A percentile compares a stretch with the other conserved stretches of the same genome.
Conservation (phyloP, 2,113 vertebrate species). For the Montifringilla adamsi region DNA sequence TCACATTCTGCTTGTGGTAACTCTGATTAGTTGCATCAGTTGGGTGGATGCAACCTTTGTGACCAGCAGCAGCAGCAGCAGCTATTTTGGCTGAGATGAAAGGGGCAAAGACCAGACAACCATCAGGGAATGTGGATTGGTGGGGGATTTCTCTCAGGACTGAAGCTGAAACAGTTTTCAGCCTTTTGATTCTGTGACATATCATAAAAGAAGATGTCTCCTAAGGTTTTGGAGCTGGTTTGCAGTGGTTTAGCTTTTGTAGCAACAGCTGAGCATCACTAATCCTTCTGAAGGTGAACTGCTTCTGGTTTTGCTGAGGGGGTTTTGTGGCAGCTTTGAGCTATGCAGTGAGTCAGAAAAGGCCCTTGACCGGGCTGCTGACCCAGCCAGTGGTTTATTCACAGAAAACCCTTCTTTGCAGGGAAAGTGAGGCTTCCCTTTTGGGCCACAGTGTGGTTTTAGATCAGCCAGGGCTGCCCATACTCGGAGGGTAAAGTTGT, state of each 20-base stretch:
- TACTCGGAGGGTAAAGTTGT: background rate
- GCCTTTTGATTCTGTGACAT: background rate
- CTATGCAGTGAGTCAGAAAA: background rate
- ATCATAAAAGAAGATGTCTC: background rate
- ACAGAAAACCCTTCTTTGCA: background rate
- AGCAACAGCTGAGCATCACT: background rate
- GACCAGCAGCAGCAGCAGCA: background rate
- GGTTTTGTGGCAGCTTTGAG: background rate
- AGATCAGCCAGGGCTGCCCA: background rate
- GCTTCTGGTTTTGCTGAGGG: background rate
- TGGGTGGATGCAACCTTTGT: background rate
- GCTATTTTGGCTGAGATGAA: background rate
- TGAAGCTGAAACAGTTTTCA: background rate
- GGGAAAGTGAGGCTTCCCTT: background rate
- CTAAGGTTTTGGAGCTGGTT: background rate
- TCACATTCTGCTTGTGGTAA: background rate
- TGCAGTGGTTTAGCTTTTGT: background rate
- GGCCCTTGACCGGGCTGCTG: background rate
- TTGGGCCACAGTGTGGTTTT: background rate
- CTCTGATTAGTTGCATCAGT: background rate
- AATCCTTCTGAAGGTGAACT: background rate
- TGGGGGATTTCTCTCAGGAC: background rate
- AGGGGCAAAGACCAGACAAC: background rate
- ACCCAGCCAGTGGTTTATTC: background rate
- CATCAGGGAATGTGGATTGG: background rate